phyloP scores from a whole-genome alignment of 2,888 invertebrate species.

The Apamea crenata region DNA sequence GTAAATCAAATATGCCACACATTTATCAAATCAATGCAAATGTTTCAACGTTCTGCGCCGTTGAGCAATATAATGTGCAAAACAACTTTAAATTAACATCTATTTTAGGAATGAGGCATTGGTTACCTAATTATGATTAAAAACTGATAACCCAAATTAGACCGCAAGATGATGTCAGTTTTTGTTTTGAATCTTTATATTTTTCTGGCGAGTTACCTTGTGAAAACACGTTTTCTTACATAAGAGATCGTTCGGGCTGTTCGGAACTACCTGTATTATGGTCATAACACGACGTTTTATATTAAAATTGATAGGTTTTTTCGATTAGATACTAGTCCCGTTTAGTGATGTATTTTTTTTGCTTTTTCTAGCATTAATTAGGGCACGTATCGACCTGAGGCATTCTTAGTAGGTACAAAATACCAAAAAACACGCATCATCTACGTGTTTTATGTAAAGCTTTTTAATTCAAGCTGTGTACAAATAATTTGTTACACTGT shows the following conservation, averaged over 20 bases:
- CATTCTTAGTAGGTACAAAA: neutral
- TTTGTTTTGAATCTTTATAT: neutral
- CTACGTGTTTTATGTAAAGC: neutral
- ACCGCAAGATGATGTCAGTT: conserved; percentile 27
- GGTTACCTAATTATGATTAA: conserved; percentile 28
- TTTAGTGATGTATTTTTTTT: neutral
- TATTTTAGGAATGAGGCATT: conserved; percentile 28
- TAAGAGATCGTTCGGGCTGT: neutral
- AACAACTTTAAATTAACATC: conserved; percentile 24
- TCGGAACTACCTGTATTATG: neutral
- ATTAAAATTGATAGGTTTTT: neutral
- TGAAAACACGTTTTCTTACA: conserved; percentile 24
- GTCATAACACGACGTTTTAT: neutral
- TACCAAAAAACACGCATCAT: neutral
- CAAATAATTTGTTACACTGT: conserved; percentile 37
- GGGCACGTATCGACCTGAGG: neutral
- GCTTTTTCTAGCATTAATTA: neutral
- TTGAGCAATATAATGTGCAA: conserved; percentile 24
- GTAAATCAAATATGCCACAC: conserved; percentile 36
- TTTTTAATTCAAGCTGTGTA: conserved; percentile 33
- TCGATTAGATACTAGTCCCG: neutral
- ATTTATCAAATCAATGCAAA: conserved; percentile 51
- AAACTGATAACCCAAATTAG: conserved; percentile 39
- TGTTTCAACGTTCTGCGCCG: conserved; percentile 20
- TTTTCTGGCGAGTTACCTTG: neutral